Evolutionary conservation across 2,113 vertebrate species (phyloP), one percentile per base, ranked within the genome.

Genomic region (Spea multiplicata): DNA sequence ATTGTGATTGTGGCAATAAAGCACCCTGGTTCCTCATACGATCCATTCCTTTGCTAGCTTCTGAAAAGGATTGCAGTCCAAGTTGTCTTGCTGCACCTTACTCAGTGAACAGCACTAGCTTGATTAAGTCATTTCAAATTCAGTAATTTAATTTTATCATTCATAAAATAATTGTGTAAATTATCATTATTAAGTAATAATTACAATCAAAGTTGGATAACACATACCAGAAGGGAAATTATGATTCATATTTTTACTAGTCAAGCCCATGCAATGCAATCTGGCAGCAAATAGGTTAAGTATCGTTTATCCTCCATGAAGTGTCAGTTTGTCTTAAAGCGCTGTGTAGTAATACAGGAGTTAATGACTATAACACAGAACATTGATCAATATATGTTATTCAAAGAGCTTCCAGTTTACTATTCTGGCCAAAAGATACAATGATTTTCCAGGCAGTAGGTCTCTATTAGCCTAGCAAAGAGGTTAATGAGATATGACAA

Each of bases 401-500:
- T n/a, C 57, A 64, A 64, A 30, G 8, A 64, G 61, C 61, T 17
- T 30, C n/a, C 61, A 64, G n/a, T 64, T 30, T 64, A 64, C n/a
- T 52, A 30, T 75, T 66, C 44, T 66, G 13, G 61, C 4, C 12
- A 44, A 30, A 45, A 12, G 49, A 73, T 6, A n/a, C 64, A 45
- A 14, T 49, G 50, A 50, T 46, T 74, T 67, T 5, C 47, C 9
- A 66, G 47, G 46, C 6, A 69, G 6, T 50, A 30, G 13, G 10
- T 47, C 30, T 13, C 12, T 64, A 16, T 45, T 9, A 47, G 55
- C 7, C 14, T 62, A 65, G 14, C 53, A 16, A 77, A 75, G 49
- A 81, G n/a, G 44, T 69, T 80, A 66, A 53, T 76, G 17, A 16
- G 66, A 68, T 49, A n/a, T 74, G 76, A 74, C 76, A 73, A 16